These are phyloP conservation scores for Priocnemis perturbator DNA, from an alignment of 2,888 invertebrate genomes.

Conservation along the genomic window DNA sequence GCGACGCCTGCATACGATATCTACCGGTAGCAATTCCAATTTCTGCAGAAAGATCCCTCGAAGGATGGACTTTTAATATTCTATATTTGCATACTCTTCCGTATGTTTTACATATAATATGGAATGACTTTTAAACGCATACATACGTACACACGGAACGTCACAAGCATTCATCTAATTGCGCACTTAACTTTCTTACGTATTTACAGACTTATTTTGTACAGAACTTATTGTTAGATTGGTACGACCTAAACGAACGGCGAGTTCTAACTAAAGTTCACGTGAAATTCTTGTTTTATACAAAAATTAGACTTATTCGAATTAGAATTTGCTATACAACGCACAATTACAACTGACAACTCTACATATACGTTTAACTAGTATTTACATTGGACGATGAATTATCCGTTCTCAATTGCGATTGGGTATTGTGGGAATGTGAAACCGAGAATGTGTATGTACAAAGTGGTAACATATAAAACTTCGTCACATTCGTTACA, in stretches of 20 bases:
- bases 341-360: too few species aligned
- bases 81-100: conserved; percentile 14
- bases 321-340: not conserved
- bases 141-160: not conserved
- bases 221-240: not conserved
- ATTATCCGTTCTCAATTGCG: conserved; percentile 4
- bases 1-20: conserved; percentile 18
- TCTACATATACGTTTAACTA: not conserved
- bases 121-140: not conserved
- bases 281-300: conserved; percentile 1
- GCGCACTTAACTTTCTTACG: not conserved
- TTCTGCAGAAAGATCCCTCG: conserved; percentile 54
- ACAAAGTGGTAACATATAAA: conserved; percentile 18
- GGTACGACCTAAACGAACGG: not conserved
- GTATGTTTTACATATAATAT: not conserved
- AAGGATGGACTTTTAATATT: conserved; percentile 32
- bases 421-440: not conserved
- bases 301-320: conserved; percentile 3
- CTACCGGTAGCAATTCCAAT: conserved; percentile 60
- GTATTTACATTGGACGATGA: not conserved
- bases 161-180: not conserved
- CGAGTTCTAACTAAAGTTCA: too few species aligned
- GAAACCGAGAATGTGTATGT: not conserved
- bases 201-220: conserved; percentile 2
- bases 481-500: conserved; percentile 28